These are phyloP conservation scores for Crotalus horridus DNA, from an alignment of 2,113 vertebrate genomes.

Conservation along the genomic window DNA sequence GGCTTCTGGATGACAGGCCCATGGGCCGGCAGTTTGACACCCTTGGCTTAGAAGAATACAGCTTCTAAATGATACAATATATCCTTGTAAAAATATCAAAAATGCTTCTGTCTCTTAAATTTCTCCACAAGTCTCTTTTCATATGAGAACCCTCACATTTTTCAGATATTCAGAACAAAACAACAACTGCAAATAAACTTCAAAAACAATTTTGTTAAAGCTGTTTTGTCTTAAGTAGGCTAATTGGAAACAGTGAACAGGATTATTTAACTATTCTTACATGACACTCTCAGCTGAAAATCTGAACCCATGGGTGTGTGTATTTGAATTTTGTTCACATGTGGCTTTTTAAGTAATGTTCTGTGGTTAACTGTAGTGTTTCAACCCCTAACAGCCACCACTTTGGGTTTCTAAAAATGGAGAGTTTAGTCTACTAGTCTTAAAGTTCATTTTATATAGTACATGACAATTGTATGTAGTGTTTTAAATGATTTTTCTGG, in stretches of 20 bases:
- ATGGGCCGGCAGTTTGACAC: too few relatives aligned
- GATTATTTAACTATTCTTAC: not conserved
- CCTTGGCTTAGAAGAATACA: not conserved
- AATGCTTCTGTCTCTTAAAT: not conserved
- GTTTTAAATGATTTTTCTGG: not conserved
- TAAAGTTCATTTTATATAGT: not conserved
- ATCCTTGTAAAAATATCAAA: not conserved
- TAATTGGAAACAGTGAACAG: not conserved
- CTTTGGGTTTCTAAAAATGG: not conserved
- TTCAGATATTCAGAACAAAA: not conserved
- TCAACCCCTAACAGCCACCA: not conserved
- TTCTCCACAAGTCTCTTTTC: not conserved
- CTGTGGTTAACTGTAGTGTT: not conserved
- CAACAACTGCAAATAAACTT: not conserved
- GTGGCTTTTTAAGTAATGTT: not conserved
- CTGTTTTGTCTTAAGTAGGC: not conserved
- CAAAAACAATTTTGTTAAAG: not conserved
- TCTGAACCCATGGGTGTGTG: not conserved
- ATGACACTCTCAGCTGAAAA: not conserved
- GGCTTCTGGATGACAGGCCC: too few relatives aligned
- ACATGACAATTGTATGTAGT: not conserved
- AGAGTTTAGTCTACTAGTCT: not conserved
- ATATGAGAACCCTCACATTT: not conserved
- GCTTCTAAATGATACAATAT: not conserved
- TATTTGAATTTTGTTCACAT: not conserved